Evolutionary conservation across 2,797 vertebrate species (phyloP).

Genomic region (Novumbra hubbsi): DNA sequence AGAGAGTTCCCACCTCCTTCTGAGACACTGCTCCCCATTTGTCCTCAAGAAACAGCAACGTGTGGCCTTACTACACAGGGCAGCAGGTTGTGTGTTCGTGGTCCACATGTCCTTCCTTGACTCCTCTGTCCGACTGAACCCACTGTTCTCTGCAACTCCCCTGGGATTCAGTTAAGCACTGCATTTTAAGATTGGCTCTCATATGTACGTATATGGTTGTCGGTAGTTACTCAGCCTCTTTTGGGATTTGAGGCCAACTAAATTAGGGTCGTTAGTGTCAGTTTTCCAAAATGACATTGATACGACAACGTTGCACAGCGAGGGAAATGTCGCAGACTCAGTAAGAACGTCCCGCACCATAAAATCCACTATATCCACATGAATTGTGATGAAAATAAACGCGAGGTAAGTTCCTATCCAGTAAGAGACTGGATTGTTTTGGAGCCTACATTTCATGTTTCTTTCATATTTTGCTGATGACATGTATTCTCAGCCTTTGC

Average conservation of each 20-base stretch:
- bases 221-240: slow-evolving; percentile 42
- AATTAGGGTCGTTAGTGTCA: not conserved
- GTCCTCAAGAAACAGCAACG: slow-evolving; percentile 13
- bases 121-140: slow-evolving; percentile 28
- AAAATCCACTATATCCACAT: not conserved
- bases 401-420: not conserved
- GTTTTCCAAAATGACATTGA: not conserved
- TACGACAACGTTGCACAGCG: not conserved
- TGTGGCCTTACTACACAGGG: slow-evolving; percentile 1
- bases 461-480: not conserved
- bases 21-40: slow-evolving; percentile 2
- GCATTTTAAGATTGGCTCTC: slow-evolving; percentile 48
- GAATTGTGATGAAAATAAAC: not conserved
- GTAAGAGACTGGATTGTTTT: not conserved
- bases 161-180: slow-evolving; percentile 31
- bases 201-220: slow-evolving; percentile 49
- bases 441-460: too few species aligned
- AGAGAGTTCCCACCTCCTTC: not conserved
- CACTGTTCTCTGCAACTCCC: slow-evolving; percentile 16
- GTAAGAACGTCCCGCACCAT: not conserved
- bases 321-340: not conserved
- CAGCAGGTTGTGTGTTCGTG: slow-evolving; percentile 5
- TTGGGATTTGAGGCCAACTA: not conserved
- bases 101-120: slow-evolving; percentile 9
- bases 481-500: not conserved